phyloP scores from a whole-genome alignment of 2,113 vertebrate species.

The Cercopithecus mona region DNA sequence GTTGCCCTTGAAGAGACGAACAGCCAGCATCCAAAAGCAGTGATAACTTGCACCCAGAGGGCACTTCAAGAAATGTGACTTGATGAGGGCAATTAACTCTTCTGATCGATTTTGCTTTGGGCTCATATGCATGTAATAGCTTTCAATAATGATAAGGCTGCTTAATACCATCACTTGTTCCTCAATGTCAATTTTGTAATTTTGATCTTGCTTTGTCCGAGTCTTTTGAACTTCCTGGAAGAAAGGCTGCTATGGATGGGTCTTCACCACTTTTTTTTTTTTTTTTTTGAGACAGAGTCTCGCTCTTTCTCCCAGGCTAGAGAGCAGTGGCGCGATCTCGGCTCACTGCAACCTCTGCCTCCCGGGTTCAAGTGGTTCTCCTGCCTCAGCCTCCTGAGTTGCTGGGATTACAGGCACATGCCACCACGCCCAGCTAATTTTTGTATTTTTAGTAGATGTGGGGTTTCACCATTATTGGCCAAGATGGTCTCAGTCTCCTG shows the following conservation, averaged over 20 bases:
- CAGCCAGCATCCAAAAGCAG: neutral
- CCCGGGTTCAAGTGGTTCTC: no score
- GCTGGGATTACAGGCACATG: no score
- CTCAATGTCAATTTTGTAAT: constrained; percentile 40
- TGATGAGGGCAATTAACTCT: constrained; percentile 59
- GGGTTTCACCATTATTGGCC: no score
- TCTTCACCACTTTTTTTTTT: neutral
- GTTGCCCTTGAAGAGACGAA: constrained; percentile 46
- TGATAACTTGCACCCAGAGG: constrained; percentile 44
- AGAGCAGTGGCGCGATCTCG: no score
- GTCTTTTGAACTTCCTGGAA: constrained; percentile 44
- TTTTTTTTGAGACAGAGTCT: no score
- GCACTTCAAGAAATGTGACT: constrained; percentile 51
- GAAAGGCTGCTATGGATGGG: neutral
- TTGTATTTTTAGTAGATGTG: no score
- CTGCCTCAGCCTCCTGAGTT: no score
- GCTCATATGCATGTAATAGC: constrained; percentile 56
- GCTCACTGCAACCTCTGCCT: no score
- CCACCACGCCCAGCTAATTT: no score
- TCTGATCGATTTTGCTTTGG: constrained; percentile 51
- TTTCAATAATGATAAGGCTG: constrained; percentile 50
- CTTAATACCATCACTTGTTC: constrained; percentile 17
- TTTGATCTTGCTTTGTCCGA: constrained; percentile 49
- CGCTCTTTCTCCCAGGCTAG: no score
- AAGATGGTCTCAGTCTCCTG: no score